These are phyloP conservation scores for Aplochiton taeniatus DNA, from an alignment of 2,797 vertebrate species.

Conservation along the genomic window DNA sequence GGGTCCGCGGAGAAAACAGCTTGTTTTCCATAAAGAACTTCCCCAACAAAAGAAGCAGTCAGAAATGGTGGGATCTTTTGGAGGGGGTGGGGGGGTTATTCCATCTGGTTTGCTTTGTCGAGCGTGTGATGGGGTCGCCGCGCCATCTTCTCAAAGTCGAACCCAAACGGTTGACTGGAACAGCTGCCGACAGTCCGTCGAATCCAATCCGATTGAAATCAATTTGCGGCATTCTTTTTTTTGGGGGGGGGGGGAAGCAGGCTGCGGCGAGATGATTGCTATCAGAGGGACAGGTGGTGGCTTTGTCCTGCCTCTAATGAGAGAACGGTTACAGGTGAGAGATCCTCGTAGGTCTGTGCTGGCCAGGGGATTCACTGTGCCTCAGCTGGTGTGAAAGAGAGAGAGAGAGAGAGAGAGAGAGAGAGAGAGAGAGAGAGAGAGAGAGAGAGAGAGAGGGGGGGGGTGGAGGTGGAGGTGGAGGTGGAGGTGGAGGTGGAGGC, in stretches of 20 bases:
- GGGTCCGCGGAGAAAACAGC: slow-evolving; percentile 18
- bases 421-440: neutral
- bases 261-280: too few species aligned
- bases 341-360: too few species aligned
- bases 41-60: slow-evolving; percentile 17
- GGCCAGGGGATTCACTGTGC: too few species aligned
- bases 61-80: slow-evolving; percentile 9
- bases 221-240: too few species aligned
- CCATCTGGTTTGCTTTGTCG: slow-evolving; percentile 14
- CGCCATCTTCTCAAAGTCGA: neutral
- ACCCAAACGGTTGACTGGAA: too few species aligned
- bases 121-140: neutral
- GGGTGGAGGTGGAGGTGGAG: neutral
- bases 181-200: too few species aligned
- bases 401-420: neutral
- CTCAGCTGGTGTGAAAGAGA: neutral
- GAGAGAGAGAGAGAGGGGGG: neutral
- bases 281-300: too few species aligned
- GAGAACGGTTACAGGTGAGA: too few species aligned
- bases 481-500: neutral
- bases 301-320: too few species aligned
- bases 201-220: too few species aligned
- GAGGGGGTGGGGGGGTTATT: neutral
- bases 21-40: slow-evolving; percentile 19
- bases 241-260: too few species aligned